These are phyloP conservation scores for Bembecia ichneumoniformis DNA, from an alignment of 2,888 invertebrate species.

Conservation along the genomic window DNA sequence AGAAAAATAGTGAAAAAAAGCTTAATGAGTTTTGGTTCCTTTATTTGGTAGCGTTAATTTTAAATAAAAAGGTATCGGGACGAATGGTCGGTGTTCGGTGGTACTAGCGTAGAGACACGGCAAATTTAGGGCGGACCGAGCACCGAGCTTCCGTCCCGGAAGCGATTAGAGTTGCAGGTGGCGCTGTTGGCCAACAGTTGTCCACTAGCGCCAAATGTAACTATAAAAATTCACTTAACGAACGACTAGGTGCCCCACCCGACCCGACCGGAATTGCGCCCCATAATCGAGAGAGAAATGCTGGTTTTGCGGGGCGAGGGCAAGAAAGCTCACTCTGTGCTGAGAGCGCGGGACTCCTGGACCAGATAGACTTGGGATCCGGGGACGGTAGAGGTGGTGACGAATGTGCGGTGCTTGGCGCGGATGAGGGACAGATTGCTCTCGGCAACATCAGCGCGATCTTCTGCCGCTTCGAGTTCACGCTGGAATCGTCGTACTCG, in stretches of 20 bases:
- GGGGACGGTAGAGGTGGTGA: slow-evolving; percentile 93
- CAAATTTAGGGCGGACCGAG: slow-evolving; percentile 55
- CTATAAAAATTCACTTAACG: slow-evolving; percentile 48
- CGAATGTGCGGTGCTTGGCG: slow-evolving; percentile 98
- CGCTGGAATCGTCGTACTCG: slow-evolving; percentile 98
- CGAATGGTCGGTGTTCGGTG: slow-evolving; percentile 56
- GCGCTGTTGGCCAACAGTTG: slow-evolving; percentile 19
- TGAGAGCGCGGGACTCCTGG: slow-evolving; percentile 83
- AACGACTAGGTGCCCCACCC: slow-evolving; percentile 58
- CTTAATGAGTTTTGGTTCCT: slow-evolving; percentile 58
- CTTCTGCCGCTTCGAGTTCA: slow-evolving; percentile 97
- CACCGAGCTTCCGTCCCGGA: slow-evolving; percentile 61
- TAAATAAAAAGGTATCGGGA: slow-evolving; percentile 42
- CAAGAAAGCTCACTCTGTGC: slow-evolving; percentile 50
- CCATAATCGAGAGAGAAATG: slow-evolving; percentile 57
- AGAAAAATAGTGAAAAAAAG: slow-evolving; percentile 66
- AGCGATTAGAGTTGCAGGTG: slow-evolving; percentile 21
- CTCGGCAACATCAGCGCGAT: slow-evolving; percentile 95
- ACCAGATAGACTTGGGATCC: slow-evolving; percentile 93
- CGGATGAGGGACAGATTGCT: slow-evolving; percentile 95
- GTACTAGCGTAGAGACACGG: slow-evolving; percentile 54
- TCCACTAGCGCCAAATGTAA: slow-evolving; percentile 32
- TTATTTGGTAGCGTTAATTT: slow-evolving; percentile 58
- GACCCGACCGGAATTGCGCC: slow-evolving; percentile 67
- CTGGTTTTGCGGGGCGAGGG: slow-evolving; percentile 46